Base-by-base conservation (phyloP, 2,888 invertebrate species). In the Adela reaumurella region DNA sequence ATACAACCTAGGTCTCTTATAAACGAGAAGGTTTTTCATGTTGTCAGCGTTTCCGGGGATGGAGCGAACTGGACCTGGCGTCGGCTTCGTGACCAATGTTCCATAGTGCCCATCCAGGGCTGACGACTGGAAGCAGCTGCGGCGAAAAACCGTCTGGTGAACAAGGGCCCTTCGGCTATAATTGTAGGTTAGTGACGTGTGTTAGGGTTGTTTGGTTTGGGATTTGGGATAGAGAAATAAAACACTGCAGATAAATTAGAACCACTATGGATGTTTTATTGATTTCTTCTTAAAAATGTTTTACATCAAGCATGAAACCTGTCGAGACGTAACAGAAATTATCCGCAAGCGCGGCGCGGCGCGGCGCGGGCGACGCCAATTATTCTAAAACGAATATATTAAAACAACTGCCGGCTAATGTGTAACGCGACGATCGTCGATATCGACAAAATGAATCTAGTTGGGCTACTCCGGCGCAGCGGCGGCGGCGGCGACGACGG, bases 181-280 rank as follows among this genome's bases (percentile, higher is more conserved):
- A n/a, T n/a, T n/a, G n/a, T n/a, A n/a, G n/a, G n/a, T n/a, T n/a
- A n/a, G n/a, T n/a, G n/a, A n/a, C n/a, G n/a, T n/a, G n/a, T n/a
- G n/a, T n/a, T n/a, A n/a, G n/a, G n/a, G n/a, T n/a, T n/a, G n/a
- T n/a, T n/a, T n/a, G n/a, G n/a, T n/a, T n/a, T n/a, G n/a, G n/a
- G n/a, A n/a, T n/a, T n/a, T n/a, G n/a, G n/a, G n/a, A n/a, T n/a
- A n/a, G n/a, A n/a, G n/a, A 24, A 48, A 53, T 60, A 60, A 62
- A 67, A 57, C 65, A 69, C 48, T 24, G 4, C 17, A 17, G n/a
- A 3, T 54, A 71, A 68, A 68, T 72, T 74, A 70, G 73, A 80
- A 79, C 72, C 71, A 76, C 79, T 79, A 79, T 78, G 77, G 79
- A 76, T 70, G 76, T 77, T 81, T 81, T 81, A 81, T 77, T 80